phyloP scores from a whole-genome alignment of 2,888 invertebrate genomes.

The Dryocosmus kuriphilus region DNA sequence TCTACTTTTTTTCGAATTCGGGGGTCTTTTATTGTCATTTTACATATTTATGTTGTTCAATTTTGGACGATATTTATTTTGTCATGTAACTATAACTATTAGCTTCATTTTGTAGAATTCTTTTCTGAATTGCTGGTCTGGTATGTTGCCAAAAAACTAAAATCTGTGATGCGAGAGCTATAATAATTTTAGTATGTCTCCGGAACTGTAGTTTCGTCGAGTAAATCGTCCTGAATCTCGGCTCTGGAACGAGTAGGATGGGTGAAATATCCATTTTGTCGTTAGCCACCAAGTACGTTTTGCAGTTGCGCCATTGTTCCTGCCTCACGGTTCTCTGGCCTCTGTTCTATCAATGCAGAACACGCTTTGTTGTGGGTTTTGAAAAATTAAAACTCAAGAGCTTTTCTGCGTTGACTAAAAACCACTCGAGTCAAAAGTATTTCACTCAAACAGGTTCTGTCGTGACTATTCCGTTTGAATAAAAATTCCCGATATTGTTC shows the following conservation, averaged over 20 bases:
- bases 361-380: conserved; percentile 24
- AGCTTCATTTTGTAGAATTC: background rate
- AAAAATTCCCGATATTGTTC: conserved; percentile 10
- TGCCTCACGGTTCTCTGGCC: background rate
- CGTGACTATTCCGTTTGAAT: background rate
- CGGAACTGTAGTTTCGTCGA: conserved; percentile 2
- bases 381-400: conserved; percentile 15
- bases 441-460: background rate
- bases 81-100: background rate
- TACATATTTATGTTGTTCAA: no score
- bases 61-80: background rate
- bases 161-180: conserved; percentile 6
- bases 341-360: conserved; percentile 16
- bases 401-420: conserved; percentile 12
- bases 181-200: conserved; percentile 1
- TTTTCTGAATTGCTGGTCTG: background rate
- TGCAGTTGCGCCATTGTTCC: conserved; percentile 18
- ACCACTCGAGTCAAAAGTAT: background rate
- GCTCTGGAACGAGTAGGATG: background rate
- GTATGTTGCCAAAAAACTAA: background rate
- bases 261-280: conserved; percentile 12
- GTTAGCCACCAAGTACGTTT: conserved; percentile 15
- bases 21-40: background rate
- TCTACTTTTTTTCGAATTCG: background rate
- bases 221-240: conserved; percentile 3